Conservation (phyloP, 2,113 vertebrate species). For the Ceyx melanurus region DNA sequence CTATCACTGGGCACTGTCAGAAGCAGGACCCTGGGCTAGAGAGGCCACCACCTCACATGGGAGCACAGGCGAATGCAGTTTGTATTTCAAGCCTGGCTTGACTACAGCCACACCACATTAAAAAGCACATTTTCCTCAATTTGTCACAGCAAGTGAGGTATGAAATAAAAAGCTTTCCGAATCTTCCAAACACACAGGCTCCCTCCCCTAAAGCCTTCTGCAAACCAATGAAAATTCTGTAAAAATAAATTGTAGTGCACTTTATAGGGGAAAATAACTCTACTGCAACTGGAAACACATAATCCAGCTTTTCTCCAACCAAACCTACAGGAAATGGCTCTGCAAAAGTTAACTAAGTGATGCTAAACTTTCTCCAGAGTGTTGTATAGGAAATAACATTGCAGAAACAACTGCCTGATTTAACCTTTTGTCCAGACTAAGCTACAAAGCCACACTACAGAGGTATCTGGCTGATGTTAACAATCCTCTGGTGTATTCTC, state of each 20-base stretch:
- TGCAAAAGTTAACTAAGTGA: conserved; percentile 59
- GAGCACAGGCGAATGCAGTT: accelerated
- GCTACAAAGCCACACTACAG: background rate
- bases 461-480: conserved; percentile 37
- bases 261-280: conserved; percentile 33
- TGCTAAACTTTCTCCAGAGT: conserved; percentile 55
- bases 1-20: background rate
- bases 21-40: background rate
- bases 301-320: conserved; percentile 23
- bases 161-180: background rate
- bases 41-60: accelerated
- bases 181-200: background rate
- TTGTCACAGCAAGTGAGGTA: conserved; percentile 12
- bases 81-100: background rate
- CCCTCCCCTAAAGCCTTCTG: background rate
- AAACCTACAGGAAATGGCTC: conserved; percentile 54
- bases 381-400: conserved; percentile 7
- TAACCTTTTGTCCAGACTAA: conserved; percentile 36
- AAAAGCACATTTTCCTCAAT: conserved; percentile 13
- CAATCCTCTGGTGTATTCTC: background rate
- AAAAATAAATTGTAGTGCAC: conserved; percentile 6
- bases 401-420: background rate
- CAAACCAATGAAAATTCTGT: background rate
- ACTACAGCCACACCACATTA: background rate
- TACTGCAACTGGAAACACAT: conserved; percentile 31